Conservation (phyloP, 2,113 vertebrate species). For the Sapajus apella region DNA sequence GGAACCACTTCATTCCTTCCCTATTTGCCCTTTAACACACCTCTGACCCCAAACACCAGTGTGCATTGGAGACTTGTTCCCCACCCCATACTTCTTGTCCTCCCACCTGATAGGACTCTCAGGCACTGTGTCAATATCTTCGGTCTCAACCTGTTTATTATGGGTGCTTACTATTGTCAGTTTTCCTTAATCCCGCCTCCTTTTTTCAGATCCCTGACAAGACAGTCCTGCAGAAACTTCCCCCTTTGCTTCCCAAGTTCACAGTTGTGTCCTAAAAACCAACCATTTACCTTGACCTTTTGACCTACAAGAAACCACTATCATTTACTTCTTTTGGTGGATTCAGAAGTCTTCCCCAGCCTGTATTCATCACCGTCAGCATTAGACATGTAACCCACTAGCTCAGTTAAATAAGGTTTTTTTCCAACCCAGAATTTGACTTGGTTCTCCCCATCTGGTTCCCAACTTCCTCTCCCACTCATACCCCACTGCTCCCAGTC, state of each 20-base stretch:
- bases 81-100: too few species aligned
- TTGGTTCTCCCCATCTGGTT: too few species aligned
- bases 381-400: too few species aligned
- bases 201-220: not conserved
- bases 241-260: too few species aligned
- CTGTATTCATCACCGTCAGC: too few species aligned
- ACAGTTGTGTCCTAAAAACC: not conserved
- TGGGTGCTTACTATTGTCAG: too few species aligned
- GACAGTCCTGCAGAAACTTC: rapidly evolving
- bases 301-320: not conserved
- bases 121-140: too few species aligned
- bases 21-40: rapidly evolving
- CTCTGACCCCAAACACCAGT: not conserved
- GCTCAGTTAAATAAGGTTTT: not conserved
- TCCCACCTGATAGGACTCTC: too few species aligned
- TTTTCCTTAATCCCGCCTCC: too few species aligned
- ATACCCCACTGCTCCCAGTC: not conserved
- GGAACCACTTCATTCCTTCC: not conserved
- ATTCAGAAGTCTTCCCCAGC: not conserved
- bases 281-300: not conserved
- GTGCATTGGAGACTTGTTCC: too few species aligned
- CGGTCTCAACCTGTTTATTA: too few species aligned
- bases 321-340: not conserved
- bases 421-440: not conserved
- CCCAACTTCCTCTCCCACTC: too few species aligned